phyloP scores from a whole-genome alignment of 2,797 vertebrate species.

The Neosilurus hyrtlii region DNA sequence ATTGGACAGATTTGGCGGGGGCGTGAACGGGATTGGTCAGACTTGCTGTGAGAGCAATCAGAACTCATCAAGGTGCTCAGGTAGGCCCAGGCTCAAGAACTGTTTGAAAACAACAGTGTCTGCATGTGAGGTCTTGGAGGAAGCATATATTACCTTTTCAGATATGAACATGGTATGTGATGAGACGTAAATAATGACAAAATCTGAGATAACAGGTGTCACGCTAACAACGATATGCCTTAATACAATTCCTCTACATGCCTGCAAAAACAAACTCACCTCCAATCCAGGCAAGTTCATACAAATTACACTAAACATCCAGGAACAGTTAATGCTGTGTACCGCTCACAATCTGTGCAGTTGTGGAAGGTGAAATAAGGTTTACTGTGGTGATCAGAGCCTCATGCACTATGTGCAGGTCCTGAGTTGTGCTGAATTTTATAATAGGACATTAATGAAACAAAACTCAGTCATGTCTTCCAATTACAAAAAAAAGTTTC shows the following conservation, averaged over 20 bases:
- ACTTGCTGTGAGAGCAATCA: no score
- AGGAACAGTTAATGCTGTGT: background rate
- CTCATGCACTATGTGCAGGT: background rate
- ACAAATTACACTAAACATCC: background rate
- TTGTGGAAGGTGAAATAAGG: background rate
- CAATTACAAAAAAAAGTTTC: conserved; percentile 1
- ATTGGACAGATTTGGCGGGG: no score
- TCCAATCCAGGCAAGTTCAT: background rate
- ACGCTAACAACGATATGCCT: background rate
- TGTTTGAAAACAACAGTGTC: background rate
- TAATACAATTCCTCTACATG: background rate
- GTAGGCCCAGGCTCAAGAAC: background rate
- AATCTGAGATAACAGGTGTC: background rate
- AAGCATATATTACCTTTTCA: background rate
- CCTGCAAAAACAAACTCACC: background rate
- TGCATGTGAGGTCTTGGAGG: background rate
- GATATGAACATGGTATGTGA: background rate
- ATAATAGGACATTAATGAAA: background rate
- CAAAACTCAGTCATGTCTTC: background rate
- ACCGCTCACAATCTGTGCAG: background rate
- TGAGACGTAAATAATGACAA: background rate
- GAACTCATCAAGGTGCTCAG: background rate
- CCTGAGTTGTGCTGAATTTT: conserved; percentile 1
- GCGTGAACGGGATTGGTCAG: no score
- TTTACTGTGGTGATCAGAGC: background rate